Base-by-base conservation (phyloP, 1,140 invertebrate genomes). In the Scaptomyza graminum region DNA sequence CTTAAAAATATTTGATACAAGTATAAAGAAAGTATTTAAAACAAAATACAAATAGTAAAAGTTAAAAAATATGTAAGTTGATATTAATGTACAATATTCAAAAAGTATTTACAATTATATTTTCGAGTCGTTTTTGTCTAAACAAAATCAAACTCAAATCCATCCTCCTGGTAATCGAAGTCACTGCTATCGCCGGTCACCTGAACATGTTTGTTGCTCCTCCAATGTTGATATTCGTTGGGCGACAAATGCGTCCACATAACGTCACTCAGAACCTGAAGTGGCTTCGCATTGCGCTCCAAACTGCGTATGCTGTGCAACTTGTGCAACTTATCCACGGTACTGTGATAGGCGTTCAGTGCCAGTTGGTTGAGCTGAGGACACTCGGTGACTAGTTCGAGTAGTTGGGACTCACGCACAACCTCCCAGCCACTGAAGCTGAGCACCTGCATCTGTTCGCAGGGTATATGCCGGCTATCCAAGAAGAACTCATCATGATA, bases 401-500 rank as follows among this genome's bases (percentile, higher is more conserved):
- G 56, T 11, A 88, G 47, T 25, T 83, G 72, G 18, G 49, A 39
- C 4, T 88, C 76, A 0, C 83, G 68, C 22, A 88, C 72, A 0
- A 71, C 54, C 13, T 88, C 83, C 83, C 83, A 88, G 56, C 83
- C 83, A 15, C 62, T 79, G 59, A 88, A 88, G 69, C 83, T 83
- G 13, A 88, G 47, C 18, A 77, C 66, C 60, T 88, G 65, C 83
- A 88, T 76, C 47, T 88, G 83, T 3, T 59, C 50, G 65, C 84
- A 84, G 44, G 83, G 83, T 6, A 88, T 79, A 31, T 88, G 76
- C 13, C 63, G 61, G 37, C 62, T 34, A 0, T 88, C 83, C 60
- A 88, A 44, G n/a, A 88, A 88, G 65, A 88, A 89, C 0, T 71
- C 76, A 12, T 88, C 57, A n/a, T 83, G 84, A 11, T 55, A 68